Percentiles rank a stretch among this genome's conserved stretches.
Evolutionary conservation across 2,113 vertebrate species (phyloP).

Genomic region (Neotoma lepida): DNA sequence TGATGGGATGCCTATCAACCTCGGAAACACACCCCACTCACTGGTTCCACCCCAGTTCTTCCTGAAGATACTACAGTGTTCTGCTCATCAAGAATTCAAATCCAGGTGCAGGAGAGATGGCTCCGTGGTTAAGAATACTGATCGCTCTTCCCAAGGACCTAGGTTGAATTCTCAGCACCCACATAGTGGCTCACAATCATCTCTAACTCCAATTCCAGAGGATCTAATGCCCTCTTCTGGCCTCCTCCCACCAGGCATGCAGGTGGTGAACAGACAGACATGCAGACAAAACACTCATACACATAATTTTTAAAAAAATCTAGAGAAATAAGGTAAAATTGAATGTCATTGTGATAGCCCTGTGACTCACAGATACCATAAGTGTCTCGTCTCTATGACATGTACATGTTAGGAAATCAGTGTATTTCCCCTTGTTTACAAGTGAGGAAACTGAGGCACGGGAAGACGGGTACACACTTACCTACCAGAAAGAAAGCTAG

Average conservation of each 20-base stretch:
- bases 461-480: neutral
- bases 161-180: neutral
- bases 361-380: neutral
- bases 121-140: neutral
- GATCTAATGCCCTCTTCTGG: neutral
- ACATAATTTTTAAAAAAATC: neutral
- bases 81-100: neutral
- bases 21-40: neutral
- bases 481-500: neutral
- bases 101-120: neutral
- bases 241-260: neutral
- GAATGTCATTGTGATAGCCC: neutral
- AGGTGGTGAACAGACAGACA: neutral
- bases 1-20: neutral
- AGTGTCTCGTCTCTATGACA: neutral
- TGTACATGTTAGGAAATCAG: neutral
- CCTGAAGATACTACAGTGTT: neutral
- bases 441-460: neutral
- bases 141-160: neutral
- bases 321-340: conserved; percentile 26
- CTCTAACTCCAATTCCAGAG: neutral
- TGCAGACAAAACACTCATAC: neutral
- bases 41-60: neutral
- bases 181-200: neutral
- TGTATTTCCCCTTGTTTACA: neutral